A percentile compares a stretch with the other conserved stretches of the same genome.
Evolutionary conservation across 1,140 invertebrate species (phyloP).

Genomic region (Grapholita molesta): DNA sequence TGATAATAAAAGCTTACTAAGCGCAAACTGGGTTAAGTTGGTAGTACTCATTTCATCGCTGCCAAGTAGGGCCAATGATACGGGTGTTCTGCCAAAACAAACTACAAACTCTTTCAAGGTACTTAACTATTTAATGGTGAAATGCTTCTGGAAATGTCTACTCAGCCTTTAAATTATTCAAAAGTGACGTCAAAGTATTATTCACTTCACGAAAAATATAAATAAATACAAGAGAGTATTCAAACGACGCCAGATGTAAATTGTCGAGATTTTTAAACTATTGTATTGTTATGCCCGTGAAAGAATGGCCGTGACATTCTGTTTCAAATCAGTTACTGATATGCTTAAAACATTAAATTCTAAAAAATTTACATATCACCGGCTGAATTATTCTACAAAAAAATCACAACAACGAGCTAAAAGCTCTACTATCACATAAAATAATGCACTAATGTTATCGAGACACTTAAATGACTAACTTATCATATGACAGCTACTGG

Average conservation of each 20-base stretch:
- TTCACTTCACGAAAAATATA: slow-evolving; percentile 13
- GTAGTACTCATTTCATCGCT: not conserved
- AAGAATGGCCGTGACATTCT: slow-evolving; percentile 9
- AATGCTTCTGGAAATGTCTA: slow-evolving; percentile 10
- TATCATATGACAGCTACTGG: not conserved
- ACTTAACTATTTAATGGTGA: slow-evolving; percentile 10
- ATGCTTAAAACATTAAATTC: not conserved
- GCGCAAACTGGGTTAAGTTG: slow-evolving; percentile 12
- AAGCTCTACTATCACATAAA: too few species aligned
- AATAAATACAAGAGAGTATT: slow-evolving; percentile 15
- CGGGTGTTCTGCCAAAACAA: slow-evolving; percentile 8
- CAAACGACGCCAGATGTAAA: not conserved
- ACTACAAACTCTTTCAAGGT: slow-evolving; percentile 10
- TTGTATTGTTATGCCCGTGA: not conserved
- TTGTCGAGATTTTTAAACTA: slow-evolving; percentile 6
- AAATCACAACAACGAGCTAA: too few species aligned
- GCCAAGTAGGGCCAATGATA: slow-evolving; percentile 12
- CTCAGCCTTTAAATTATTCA: slow-evolving; percentile 10
- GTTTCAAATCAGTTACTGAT: not conserved
- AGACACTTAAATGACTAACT: not conserved
- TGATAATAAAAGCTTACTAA: slow-evolving; percentile 8
- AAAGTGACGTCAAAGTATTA: slow-evolving; percentile 10
- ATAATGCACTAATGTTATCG: not conserved
- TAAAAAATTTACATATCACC: too few species aligned
- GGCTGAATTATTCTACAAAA: too few species aligned